Base-by-base conservation (phyloP, 35 echinoderm and acorn worm species). In the Amphiura filiformis region DNA sequence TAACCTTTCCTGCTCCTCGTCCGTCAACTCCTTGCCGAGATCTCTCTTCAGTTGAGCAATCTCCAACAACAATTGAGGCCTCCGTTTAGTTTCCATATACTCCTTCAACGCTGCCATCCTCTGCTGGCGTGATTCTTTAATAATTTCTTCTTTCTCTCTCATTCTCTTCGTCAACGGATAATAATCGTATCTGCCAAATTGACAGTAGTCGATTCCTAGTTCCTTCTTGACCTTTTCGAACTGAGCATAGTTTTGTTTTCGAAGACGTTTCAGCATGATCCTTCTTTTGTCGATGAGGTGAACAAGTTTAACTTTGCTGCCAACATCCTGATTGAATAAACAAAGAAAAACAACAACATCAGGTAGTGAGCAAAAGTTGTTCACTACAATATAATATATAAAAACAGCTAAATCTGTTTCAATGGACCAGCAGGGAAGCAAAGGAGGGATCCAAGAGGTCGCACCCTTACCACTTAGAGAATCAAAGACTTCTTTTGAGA, bases 21-120 rank as follows among this genome's bases (percentile, higher is more conserved):
- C 82, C 0, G 82, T 84, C 82, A 84, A 35, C 0, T 84, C 82
- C 56, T 65, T 65, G 30, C 82, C 47, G 35, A 84, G 82, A 33
- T 84, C 82, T 36, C 65, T 84, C 56, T 84, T 84, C 47, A 84
- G 56, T 17, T 32, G 15, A 15, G 82, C 82, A 37, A 84, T 84
- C 42, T 84, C 82, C 82, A 35, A 22, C 22, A 83, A 34, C 34
- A 26, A 30, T 4, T 61, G 49, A 35, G 39, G 49, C 82, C 65
- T 37, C 34, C 56, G 61, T 26, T 34, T 22, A 0, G 14, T 32
- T 1, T 13, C 42, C 32, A 34, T 84, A 36, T 64, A 84, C 56
- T 65, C 49, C 1, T 37, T 1, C 34, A 84, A 34, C 31, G 82
- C 56, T 17, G 31, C 52, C 34, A 9, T 61, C 56, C 37, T 52